Percentiles rank a stretch among this genome's conserved stretches.
phyloP scores from a whole-genome alignment of 2,797 vertebrate genomes.

The Anguilla megastoma region DNA sequence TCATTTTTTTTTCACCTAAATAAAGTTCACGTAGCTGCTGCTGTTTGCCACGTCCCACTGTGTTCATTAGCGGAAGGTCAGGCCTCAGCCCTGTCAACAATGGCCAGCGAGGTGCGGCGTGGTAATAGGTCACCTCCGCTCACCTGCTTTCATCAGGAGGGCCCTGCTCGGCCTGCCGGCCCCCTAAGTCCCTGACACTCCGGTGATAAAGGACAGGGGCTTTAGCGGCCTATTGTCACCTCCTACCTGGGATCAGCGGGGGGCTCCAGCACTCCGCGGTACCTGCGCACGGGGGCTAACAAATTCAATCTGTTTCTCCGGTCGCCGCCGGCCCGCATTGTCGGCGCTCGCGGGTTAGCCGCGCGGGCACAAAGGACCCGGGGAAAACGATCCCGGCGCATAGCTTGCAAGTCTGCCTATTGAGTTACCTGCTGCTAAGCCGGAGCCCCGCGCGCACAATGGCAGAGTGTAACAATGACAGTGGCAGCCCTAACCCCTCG shows the following conservation, averaged over 20 bases:
- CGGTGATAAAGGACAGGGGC: constrained; percentile 35
- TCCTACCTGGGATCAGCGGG: constrained; percentile 30
- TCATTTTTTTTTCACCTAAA: background rate
- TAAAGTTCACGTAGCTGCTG: constrained; percentile 1
- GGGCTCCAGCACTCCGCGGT: background rate
- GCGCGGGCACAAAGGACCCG: constrained; percentile 6
- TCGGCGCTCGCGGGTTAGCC: constrained; percentile 30
- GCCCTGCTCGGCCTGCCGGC: constrained; percentile 29
- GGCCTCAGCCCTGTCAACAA: background rate
- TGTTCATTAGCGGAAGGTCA: constrained; percentile 14
- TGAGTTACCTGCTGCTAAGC: constrained; percentile 36
- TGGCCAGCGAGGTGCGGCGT: background rate
- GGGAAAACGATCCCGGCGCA: constrained; percentile 4
- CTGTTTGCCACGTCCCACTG: background rate
- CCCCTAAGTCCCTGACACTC: constrained; percentile 35
- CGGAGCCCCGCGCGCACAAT: constrained; percentile 23
- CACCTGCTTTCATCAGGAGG: constrained; percentile 1
- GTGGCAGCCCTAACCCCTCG: constrained; percentile 23
- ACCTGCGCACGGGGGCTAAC: constrained; percentile 10
- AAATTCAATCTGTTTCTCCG: constrained; percentile 27
- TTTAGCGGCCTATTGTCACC: constrained; percentile 25
- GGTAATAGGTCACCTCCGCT: constrained; percentile 12
- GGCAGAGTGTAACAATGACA: constrained; percentile 31
- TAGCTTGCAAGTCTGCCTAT: constrained; percentile 28
- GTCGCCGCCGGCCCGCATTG: constrained; percentile 25